These are phyloP conservation scores for Quiscalus mexicanus DNA, from an alignment of 2,113 vertebrate species.

Conservation along the genomic window DNA sequence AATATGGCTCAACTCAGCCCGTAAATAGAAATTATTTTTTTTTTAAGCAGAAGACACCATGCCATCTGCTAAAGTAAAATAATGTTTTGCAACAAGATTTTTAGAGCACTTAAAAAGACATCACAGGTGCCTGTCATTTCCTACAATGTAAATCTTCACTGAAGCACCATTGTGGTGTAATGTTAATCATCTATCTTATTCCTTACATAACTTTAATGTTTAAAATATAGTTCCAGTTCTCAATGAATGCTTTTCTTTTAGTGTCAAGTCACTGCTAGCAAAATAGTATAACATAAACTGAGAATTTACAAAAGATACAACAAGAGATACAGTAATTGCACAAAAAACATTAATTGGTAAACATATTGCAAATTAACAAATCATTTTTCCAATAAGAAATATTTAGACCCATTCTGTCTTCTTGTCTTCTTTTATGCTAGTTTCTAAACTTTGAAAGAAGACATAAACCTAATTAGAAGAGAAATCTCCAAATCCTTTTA, in stretches of 20 bases:
- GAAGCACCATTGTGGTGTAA: slow-evolving; percentile 16
- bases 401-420: slow-evolving; percentile 30
- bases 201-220: slow-evolving; percentile 2
- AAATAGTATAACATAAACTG: background rate
- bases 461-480: slow-evolving; percentile 36
- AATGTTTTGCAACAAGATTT: slow-evolving; percentile 51
- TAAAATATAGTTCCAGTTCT: slow-evolving; percentile 49
- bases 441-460: slow-evolving; percentile 21
- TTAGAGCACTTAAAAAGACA: slow-evolving; percentile 37
- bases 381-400: slow-evolving; percentile 42
- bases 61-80: slow-evolving; percentile 56
- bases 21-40: slow-evolving; percentile 26
- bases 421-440: background rate
- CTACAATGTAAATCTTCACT: slow-evolving; percentile 33
- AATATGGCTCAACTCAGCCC: slow-evolving; percentile 34
- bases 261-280: background rate
- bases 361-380: slow-evolving; percentile 14
- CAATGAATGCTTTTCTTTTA: background rate
- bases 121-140: slow-evolving; percentile 30
- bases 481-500: background rate
- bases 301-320: slow-evolving; percentile 29
- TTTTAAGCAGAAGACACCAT: background rate
- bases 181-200: slow-evolving; percentile 28
- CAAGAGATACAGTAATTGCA: background rate
- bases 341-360: slow-evolving; percentile 38